Evolutionary conservation across 2,888 invertebrate genomes (phyloP).

Genomic region (Drosophila glabriapex): DNA sequence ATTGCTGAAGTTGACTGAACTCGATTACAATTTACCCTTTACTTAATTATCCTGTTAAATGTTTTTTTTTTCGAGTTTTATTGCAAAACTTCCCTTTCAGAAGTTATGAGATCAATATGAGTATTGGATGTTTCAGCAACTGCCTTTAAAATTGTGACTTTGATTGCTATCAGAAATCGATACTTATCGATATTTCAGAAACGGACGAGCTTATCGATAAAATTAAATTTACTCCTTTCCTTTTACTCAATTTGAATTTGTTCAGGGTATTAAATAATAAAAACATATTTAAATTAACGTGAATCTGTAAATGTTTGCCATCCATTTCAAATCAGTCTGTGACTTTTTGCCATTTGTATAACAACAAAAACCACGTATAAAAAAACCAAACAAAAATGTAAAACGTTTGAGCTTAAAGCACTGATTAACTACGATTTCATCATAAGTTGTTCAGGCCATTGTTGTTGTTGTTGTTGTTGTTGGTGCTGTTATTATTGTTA

Average conservation of each 20-base stretch:
- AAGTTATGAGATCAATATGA: neutral
- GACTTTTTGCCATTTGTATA: neutral
- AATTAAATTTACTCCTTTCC: too few species aligned
- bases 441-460: neutral
- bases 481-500: slow-evolving; percentile 19
- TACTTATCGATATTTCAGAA: neutral
- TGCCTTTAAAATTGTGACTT: neutral
- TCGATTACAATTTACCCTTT: neutral
- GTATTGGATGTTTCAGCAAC: neutral
- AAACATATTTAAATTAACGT: neutral
- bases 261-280: neutral
- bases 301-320: neutral
- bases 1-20: neutral
- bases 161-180: neutral
- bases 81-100: neutral
- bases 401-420: neutral
- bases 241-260: neutral
- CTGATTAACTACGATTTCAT: slow-evolving; percentile 7
- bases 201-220: neutral
- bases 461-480: neutral
- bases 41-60: neutral
- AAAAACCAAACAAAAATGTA: neutral
- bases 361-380: neutral
- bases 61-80: neutral
- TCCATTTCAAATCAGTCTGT: neutral